Conservation (phyloP, 2,113 vertebrate genomes). For the Cynoglossus semilaevis region DNA sequence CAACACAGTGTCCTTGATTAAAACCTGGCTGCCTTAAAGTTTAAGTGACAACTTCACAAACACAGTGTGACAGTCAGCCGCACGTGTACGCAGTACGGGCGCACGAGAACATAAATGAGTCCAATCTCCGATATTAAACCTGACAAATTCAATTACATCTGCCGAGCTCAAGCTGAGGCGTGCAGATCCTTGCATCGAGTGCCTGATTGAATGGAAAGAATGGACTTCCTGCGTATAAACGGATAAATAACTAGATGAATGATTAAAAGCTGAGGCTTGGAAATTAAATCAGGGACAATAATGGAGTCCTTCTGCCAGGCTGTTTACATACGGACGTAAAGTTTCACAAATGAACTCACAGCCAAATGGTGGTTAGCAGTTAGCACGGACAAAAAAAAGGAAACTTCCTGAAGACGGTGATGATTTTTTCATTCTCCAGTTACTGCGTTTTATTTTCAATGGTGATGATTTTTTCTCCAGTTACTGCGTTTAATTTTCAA, state of each 20-base stretch:
- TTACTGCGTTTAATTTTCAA: too few species aligned
- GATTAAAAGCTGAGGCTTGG: too few species aligned
- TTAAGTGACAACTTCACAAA: slow-evolving; percentile 11
- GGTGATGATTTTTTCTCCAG: too few species aligned
- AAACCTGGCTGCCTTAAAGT: slow-evolving; percentile 6
- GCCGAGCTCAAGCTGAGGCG: neutral
- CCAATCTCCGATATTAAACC: neutral
- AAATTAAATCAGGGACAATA: too few species aligned
- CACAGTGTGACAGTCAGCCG: neutral
- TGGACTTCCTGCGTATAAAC: neutral
- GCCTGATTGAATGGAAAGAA: neutral
- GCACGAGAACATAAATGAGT: neutral
- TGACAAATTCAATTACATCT: neutral
- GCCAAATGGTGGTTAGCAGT: too few species aligned
- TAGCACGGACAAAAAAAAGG: too few species aligned
- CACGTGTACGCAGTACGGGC: neutral
- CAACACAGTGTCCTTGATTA: slow-evolving; percentile 52
- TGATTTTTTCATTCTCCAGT: too few species aligned
- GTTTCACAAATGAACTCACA: neutral
- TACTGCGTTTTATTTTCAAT: too few species aligned
- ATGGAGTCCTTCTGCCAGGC: too few species aligned
- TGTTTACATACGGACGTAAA: neutral
- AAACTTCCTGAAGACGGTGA: too few species aligned
- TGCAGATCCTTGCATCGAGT: neutral
- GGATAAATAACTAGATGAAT: too few species aligned